phyloP scores from a whole-genome alignment of 1,140 invertebrate genomes.

The Pomphorhynchus laevis region DNA sequence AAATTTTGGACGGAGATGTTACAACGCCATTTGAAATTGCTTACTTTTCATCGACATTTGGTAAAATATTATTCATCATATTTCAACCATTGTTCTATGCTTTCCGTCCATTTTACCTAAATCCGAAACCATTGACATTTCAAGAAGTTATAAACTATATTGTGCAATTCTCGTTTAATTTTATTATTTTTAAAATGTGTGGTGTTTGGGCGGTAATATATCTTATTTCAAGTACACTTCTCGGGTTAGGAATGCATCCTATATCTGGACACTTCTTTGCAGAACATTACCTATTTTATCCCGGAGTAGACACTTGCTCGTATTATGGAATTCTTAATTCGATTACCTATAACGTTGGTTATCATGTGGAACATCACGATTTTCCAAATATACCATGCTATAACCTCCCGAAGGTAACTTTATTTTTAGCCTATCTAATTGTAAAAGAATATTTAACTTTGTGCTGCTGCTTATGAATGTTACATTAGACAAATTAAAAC shows the following conservation, averaged over 20 bases:
- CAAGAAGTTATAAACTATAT: slow-evolving; percentile 43
- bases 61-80: slow-evolving; percentile 60
- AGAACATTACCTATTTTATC: slow-evolving; percentile 91
- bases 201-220: slow-evolving; percentile 45
- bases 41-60: slow-evolving; percentile 55
- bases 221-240: slow-evolving; percentile 40
- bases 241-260: slow-evolving; percentile 84
- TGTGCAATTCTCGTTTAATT: slow-evolving; percentile 52
- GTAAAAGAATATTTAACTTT: neutral
- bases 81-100: slow-evolving; percentile 82
- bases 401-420: slow-evolving; percentile 39
- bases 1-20: slow-evolving; percentile 64
- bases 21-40: slow-evolving; percentile 60
- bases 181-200: slow-evolving; percentile 34
- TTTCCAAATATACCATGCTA: slow-evolving; percentile 77
- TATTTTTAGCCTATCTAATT: neutral
- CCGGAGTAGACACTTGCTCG: slow-evolving; percentile 85
- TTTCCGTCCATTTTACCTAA: slow-evolving; percentile 48
- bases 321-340: slow-evolving; percentile 88
- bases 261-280: slow-evolving; percentile 96
- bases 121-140: slow-evolving; percentile 42
- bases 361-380: slow-evolving; percentile 36
- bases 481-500: too few species aligned
- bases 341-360: slow-evolving; percentile 85
- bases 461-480: too few species aligned